Evolutionary conservation across 2,888 invertebrate species (phyloP).

Genomic region (Malacosoma neustria): DNA sequence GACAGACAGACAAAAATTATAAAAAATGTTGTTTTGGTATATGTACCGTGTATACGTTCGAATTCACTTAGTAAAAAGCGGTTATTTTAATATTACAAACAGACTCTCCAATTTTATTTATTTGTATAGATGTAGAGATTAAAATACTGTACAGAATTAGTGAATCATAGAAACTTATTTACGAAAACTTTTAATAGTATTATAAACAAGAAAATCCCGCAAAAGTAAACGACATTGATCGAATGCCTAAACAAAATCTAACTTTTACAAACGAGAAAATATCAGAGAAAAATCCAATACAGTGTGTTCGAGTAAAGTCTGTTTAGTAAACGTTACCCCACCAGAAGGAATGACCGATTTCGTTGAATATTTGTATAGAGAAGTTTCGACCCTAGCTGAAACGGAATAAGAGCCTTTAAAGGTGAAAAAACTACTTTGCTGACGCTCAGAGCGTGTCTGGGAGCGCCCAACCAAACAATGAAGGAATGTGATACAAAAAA

Average conservation of each 20-base stretch:
- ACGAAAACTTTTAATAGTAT: not conserved
- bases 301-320: not conserved
- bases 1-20: no score
- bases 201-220: not conserved
- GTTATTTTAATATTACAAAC: no score
- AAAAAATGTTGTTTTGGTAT: no score
- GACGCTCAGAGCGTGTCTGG: slow-evolving; percentile 35
- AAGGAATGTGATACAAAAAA: slow-evolving; percentile 58
- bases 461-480: slow-evolving; percentile 53
- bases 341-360: not conserved
- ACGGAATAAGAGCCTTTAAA: not conserved
- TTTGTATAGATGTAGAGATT: no score
- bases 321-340: not conserved
- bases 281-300: not conserved
- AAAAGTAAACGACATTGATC: not conserved
- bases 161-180: not conserved
- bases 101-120: no score
- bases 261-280: not conserved
- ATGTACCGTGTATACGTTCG: no score
- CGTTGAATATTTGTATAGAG: not conserved
- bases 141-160: no score
- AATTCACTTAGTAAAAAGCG: no score
- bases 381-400: not conserved
- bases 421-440: not conserved
- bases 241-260: not conserved